Evolutionary conservation across 23 tunicate species (phyloP).

Genomic region (Halocynthia roretzi): DNA sequence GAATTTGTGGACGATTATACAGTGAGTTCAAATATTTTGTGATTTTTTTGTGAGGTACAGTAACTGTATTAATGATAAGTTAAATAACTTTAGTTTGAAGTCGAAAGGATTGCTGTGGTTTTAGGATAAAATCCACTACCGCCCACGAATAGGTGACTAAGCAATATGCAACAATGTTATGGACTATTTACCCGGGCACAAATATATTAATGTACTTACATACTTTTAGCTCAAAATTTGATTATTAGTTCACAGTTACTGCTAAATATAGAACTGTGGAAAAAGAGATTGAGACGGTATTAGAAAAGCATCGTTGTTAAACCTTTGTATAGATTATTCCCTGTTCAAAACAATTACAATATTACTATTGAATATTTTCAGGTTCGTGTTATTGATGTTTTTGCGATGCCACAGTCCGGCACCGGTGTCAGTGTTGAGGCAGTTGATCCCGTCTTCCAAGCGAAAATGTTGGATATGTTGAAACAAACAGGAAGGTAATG

Average conservation of each 20-base stretch:
- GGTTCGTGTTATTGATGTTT: conserved; percentile 88
- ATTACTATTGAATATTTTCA: too few species aligned
- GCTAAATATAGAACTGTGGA: too few species aligned
- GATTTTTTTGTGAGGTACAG: not conserved
- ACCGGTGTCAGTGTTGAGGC: conserved; percentile 99
- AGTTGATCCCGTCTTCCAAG: conserved; percentile 99
- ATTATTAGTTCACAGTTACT: too few species aligned
- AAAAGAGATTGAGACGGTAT: too few species aligned
- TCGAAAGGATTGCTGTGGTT: not conserved
- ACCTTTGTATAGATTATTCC: too few species aligned
- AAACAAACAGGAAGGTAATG: conserved; percentile 80
- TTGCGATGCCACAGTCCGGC: conserved; percentile 99
- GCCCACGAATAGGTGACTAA: too few species aligned
- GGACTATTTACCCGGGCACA: too few species aligned
- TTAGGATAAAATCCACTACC: not conserved
- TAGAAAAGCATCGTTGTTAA: too few species aligned
- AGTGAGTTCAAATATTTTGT: conserved; percentile 31
- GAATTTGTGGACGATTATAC: conserved; percentile 99
- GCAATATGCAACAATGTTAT: too few species aligned
- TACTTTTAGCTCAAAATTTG: too few species aligned
- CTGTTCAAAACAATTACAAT: too few species aligned
- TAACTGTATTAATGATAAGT: not conserved
- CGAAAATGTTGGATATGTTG: conserved; percentile 99
- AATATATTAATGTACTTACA: too few species aligned
- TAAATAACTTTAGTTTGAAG: not conserved